Conservation (phyloP, 2,113 vertebrate genomes). For the Ceuthmochares aereus region DNA sequence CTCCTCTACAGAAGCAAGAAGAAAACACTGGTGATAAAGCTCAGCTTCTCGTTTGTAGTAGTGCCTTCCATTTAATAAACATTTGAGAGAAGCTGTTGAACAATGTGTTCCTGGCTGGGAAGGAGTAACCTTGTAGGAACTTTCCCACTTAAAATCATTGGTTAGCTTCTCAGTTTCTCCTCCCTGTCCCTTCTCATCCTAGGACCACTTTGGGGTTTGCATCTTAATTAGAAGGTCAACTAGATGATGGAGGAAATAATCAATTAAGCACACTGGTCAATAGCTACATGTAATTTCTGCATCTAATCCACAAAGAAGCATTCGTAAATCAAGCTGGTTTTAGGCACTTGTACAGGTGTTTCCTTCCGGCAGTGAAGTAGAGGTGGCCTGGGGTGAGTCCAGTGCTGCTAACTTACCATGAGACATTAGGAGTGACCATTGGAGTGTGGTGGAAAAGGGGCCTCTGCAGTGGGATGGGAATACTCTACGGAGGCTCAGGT, state of each 20-base stretch:
- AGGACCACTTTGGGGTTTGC: background rate
- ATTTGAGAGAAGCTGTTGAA: background rate
- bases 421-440: background rate
- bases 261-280: background rate
- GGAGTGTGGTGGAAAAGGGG: background rate
- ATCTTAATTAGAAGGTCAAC: background rate
- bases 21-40: background rate
- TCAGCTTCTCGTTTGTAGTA: background rate
- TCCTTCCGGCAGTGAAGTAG: background rate
- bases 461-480: background rate
- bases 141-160: background rate
- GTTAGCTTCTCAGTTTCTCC: background rate
- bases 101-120: background rate
- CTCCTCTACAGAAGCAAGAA: background rate
- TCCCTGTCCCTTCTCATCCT: background rate
- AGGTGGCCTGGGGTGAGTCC: background rate
- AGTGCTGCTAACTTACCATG: background rate
- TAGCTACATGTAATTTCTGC: background rate
- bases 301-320: background rate
- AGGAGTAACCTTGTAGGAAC: background rate
- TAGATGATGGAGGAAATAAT: background rate
- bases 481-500: background rate
- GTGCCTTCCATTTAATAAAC: constrained; percentile 1
- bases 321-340: background rate
- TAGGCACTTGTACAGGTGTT: background rate